Evolutionary conservation across 2,888 invertebrate species (phyloP).

Genomic region (Andricus quercusramuli): DNA sequence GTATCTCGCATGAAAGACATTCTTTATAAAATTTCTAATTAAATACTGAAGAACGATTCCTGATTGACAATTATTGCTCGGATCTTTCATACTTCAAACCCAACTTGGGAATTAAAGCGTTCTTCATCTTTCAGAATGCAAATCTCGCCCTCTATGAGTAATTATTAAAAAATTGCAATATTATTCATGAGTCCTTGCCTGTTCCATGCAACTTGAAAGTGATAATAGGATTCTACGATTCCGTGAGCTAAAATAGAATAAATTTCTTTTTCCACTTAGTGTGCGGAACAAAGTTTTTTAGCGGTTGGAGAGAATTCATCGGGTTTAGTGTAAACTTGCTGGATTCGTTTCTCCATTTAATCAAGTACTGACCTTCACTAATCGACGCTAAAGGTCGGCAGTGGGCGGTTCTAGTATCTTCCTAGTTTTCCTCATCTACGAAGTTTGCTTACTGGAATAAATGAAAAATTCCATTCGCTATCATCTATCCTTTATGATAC

Average conservation of each 20-base stretch:
- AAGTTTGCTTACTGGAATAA: neutral
- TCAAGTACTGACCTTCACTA: constrained; percentile 19
- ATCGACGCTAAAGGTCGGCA: neutral
- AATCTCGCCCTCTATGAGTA: too few relatives aligned
- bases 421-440: neutral
- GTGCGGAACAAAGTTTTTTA: neutral
- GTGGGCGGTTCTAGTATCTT: neutral
- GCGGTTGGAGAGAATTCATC: neutral
- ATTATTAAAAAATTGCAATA: neutral
- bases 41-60: neutral
- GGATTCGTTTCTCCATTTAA: neutral
- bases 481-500: neutral
- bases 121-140: too few relatives aligned
- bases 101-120: too few relatives aligned
- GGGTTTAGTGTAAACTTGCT: constrained; percentile 10
- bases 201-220: neutral
- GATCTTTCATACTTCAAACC: too few relatives aligned
- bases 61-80: neutral
- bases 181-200: neutral
- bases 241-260: neutral
- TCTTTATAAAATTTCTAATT: neutral
- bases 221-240: neutral
- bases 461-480: neutral
- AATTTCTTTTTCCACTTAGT: neutral
- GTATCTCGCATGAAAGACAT: neutral